A percentile compares a stretch with the other conserved stretches of the same genome.
phyloP scores from a whole-genome alignment of 2,113 vertebrate genomes.

The Gopherus evgoodei region DNA sequence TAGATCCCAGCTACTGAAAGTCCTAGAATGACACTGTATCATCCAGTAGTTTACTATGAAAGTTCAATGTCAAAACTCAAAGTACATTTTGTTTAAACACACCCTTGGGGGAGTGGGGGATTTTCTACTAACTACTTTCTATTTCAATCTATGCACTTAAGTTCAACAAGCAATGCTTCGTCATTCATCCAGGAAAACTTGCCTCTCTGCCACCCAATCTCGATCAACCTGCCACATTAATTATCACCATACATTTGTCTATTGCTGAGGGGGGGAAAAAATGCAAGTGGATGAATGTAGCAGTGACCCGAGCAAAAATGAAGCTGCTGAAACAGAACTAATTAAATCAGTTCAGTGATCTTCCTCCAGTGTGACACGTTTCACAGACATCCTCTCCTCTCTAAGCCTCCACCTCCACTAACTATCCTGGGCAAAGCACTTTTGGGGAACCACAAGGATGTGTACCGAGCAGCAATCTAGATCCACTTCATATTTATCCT shows the following conservation, averaged over 20 bases:
- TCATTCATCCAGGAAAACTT: constrained; percentile 52
- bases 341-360: constrained; percentile 62
- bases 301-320: constrained; percentile 58
- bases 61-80: constrained; percentile 64
- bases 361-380: neutral
- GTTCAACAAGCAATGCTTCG: constrained; percentile 43
- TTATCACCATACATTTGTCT: constrained; percentile 63
- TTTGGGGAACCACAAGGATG: neutral
- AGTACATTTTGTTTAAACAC: constrained; percentile 64
- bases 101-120: constrained; percentile 44
- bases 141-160: constrained; percentile 68
- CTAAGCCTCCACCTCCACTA: constrained; percentile 22
- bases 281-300: constrained; percentile 32
- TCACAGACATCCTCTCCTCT: constrained; percentile 25
- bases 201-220: constrained; percentile 56
- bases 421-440: neutral
- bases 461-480: neutral
- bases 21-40: neutral
- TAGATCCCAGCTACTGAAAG: constrained; percentile 11
- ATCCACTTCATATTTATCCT: neutral
- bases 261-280: neutral
- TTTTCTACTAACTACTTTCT: constrained; percentile 70
- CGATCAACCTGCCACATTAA: constrained; percentile 74
- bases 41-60: constrained; percentile 42
- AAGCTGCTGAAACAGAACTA: constrained; percentile 63